Conservation (phyloP, 2,888 invertebrate genomes). For the Eristalis arbustorum region DNA sequence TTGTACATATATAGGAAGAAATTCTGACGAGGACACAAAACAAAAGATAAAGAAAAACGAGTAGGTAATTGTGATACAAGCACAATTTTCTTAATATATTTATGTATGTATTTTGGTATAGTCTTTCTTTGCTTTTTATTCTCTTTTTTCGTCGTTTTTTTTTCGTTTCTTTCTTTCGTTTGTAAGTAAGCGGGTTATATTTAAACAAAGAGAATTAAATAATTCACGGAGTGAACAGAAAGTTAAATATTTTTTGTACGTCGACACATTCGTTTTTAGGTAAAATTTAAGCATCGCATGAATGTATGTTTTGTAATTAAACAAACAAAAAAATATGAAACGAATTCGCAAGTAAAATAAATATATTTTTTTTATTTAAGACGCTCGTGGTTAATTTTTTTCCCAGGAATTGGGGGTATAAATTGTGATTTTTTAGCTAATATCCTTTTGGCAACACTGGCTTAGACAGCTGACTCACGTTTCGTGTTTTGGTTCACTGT, state of each 20-base stretch:
- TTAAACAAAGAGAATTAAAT: conserved; percentile 39
- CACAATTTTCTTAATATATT: conserved; percentile 46
- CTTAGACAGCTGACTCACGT: too few relatives aligned
- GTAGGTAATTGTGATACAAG: conserved; percentile 28
- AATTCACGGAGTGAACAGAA: conserved; percentile 3
- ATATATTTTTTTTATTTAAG: conserved; percentile 52
- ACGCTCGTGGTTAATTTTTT: not conserved
- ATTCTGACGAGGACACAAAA: conserved; percentile 29
- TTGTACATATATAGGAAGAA: conserved; percentile 56
- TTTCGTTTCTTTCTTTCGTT: not conserved
- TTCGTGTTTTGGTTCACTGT: too few relatives aligned
- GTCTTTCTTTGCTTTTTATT: conserved; percentile 19
- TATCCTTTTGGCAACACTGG: too few relatives aligned
- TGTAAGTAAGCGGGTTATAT: conserved; percentile 59
- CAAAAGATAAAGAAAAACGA: not conserved
- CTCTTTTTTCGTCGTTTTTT: not conserved
- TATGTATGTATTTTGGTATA: conserved; percentile 52
- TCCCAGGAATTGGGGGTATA: not conserved
- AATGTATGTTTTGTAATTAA: conserved; percentile 58
- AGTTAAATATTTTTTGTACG: conserved; percentile 41
- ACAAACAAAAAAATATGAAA: conserved; percentile 28
- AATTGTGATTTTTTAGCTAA: too few relatives aligned
- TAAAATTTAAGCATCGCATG: conserved; percentile 40
- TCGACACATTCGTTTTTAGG: conserved; percentile 34
- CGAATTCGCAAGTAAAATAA: conserved; percentile 61